Evolutionary conservation across 2,888 invertebrate species (phyloP).

Genomic region (Aphodius sticticus): DNA sequence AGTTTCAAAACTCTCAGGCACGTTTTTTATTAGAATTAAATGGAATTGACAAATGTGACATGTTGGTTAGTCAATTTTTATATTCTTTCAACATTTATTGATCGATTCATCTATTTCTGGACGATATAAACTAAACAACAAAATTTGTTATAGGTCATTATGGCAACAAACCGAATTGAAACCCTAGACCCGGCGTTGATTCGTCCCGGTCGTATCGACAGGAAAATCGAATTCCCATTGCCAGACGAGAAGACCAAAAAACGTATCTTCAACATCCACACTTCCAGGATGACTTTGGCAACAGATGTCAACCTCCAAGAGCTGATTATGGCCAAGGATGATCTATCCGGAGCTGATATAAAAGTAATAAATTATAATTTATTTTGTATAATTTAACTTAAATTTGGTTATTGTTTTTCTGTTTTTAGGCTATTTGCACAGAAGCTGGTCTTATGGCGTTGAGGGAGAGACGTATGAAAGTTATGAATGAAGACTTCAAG

Average conservation of each 20-base stretch:
- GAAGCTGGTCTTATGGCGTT: constrained; percentile 99
- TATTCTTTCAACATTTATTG: too few species aligned
- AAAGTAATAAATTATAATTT: constrained; percentile 66
- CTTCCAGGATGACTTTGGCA: constrained; percentile 97
- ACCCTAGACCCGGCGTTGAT: constrained; percentile 98
- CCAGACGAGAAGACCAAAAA: constrained; percentile 99
- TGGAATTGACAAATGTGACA: too few species aligned
- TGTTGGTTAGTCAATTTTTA: too few species aligned
- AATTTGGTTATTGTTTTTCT: constrained; percentile 12
- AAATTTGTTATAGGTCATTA: constrained; percentile 74
- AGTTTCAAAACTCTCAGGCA: too few species aligned
- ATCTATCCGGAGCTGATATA: constrained; percentile 96
- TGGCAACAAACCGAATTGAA: constrained; percentile 98
- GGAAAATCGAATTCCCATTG: constrained; percentile 99
- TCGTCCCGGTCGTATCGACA: constrained; percentile 97
- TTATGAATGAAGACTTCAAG: constrained; percentile 99
- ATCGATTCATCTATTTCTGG: constrained; percentile 22
- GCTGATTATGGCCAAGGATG: constrained; percentile 99
- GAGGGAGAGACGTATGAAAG: constrained; percentile 98
- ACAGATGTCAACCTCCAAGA: constrained; percentile 96
- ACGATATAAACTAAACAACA: constrained; percentile 4
- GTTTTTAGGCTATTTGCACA: constrained; percentile 93
- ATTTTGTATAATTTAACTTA: background rate
- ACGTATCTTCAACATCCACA: constrained; percentile 97
- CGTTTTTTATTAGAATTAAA: too few species aligned